These are phyloP conservation scores for Epinephelus coioides DNA, from an alignment of 2,797 vertebrate species.

Conservation along the genomic window DNA sequence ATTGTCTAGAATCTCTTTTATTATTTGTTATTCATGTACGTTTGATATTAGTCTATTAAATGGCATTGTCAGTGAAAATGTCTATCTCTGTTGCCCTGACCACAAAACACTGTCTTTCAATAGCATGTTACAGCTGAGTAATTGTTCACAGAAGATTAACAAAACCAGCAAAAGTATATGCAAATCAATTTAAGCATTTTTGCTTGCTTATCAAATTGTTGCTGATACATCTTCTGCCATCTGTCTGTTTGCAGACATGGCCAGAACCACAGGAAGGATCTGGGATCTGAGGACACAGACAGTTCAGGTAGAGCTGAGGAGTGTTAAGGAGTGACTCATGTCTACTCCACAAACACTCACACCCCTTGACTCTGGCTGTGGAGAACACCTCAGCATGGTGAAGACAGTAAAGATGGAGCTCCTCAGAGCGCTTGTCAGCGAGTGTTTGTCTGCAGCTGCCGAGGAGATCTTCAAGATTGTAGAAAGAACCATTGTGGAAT, in stretches of 20 bases:
- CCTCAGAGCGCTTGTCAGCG: conserved; percentile 44
- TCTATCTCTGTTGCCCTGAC: too few relatives aligned
- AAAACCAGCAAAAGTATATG: neutral
- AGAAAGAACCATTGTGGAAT: conserved; percentile 34
- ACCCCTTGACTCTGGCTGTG: neutral
- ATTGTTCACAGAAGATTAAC: neutral
- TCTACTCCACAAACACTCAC: neutral
- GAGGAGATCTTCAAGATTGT: conserved; percentile 60
- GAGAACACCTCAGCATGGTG: conserved; percentile 32
- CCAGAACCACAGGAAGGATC: neutral
- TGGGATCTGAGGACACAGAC: conserved; percentile 15
- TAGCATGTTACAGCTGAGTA: neutral
- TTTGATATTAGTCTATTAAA: too few relatives aligned
- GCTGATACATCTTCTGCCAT: neutral
- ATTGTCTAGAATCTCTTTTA: too few relatives aligned
- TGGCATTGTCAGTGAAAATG: too few relatives aligned
- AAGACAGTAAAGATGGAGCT: conserved; percentile 48
- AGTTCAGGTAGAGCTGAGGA: conserved; percentile 1
- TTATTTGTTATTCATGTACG: too few relatives aligned
- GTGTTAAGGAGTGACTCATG: neutral
- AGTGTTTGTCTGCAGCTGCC: conserved; percentile 54
- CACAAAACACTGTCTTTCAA: neutral
- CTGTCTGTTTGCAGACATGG: conserved; percentile 16
- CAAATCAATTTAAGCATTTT: neutral
- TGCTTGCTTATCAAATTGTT: neutral